Conservation (phyloP, 2,888 invertebrate species). For the Hofmannophila pseudospretella region DNA sequence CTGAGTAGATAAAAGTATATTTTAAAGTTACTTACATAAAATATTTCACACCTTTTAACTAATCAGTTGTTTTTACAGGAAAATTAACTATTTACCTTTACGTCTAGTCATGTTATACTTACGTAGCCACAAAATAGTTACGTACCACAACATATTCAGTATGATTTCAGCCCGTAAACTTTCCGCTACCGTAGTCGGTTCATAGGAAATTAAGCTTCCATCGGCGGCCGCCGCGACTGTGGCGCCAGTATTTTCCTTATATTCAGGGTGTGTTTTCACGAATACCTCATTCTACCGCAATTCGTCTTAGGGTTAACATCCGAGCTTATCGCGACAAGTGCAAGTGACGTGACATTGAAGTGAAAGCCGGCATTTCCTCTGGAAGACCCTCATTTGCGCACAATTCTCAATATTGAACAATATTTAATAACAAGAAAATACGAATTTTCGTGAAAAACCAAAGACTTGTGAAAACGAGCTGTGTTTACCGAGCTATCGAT, state of each 20-base stretch:
- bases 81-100: too few species aligned
- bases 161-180: too few species aligned
- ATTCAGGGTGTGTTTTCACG: constrained; percentile 73
- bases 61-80: too few species aligned
- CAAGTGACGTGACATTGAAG: constrained; percentile 70
- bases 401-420: constrained; percentile 28
- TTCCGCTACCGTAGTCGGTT: too few species aligned
- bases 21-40: too few species aligned
- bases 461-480: constrained; percentile 23
- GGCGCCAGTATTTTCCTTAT: constrained; percentile 75
- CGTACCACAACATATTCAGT: too few species aligned
- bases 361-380: constrained; percentile 53
- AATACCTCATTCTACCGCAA: constrained; percentile 72
- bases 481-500: constrained; percentile 36
- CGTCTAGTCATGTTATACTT: too few species aligned
- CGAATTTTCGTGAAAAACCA: constrained; percentile 25
- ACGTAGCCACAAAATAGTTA: too few species aligned
- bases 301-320: constrained; percentile 72
- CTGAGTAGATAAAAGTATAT: too few species aligned
- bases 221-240: constrained; percentile 46
- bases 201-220: too few species aligned
- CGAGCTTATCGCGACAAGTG: constrained; percentile 44
- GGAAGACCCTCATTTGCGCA: constrained; percentile 22
- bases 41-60: too few species aligned
- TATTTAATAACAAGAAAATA: constrained; percentile 24